Conservation (phyloP, 2,113 vertebrate genomes). For the Triplophysa tibetana region DNA sequence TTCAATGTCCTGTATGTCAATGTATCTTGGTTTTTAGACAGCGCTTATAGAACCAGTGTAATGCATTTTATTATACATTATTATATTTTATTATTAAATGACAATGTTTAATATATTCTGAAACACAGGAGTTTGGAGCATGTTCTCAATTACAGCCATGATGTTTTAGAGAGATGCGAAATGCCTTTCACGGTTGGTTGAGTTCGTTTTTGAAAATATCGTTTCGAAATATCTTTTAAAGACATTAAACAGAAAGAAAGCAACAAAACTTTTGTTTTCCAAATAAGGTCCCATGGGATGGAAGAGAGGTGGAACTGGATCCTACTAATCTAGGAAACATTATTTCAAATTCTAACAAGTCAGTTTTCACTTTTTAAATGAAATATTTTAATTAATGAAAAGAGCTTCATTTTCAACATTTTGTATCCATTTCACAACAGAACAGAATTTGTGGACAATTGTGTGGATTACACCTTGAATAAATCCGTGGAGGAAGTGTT, state of each 20-base stretch:
- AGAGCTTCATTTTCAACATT: too few relatives aligned
- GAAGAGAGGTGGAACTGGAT: constrained; percentile 63
- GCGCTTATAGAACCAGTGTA: too few relatives aligned
- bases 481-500: constrained; percentile 75
- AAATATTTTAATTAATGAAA: neutral
- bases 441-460: constrained; percentile 74
- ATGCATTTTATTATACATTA: too few relatives aligned
- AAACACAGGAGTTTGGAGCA: constrained; percentile 40
- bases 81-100: neutral
- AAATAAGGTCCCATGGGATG: constrained; percentile 68
- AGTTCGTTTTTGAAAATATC: too few relatives aligned
- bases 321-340: constrained; percentile 58
- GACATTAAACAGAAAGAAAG: too few relatives aligned
- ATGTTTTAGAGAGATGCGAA: neutral
- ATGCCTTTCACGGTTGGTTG: constrained; percentile 39
- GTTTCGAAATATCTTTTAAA: neutral
- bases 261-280: neutral
- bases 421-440: constrained; percentile 59
- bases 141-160: constrained; percentile 42
- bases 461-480: constrained; percentile 76
- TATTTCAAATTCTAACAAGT: constrained; percentile 72
- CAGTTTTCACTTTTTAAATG: neutral
- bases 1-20: neutral
- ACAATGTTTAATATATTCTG: neutral
- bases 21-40: too few relatives aligned